These are phyloP conservation scores for Lasiurus borealis DNA, from an alignment of 2,113 vertebrate species.

Conservation along the genomic window DNA sequence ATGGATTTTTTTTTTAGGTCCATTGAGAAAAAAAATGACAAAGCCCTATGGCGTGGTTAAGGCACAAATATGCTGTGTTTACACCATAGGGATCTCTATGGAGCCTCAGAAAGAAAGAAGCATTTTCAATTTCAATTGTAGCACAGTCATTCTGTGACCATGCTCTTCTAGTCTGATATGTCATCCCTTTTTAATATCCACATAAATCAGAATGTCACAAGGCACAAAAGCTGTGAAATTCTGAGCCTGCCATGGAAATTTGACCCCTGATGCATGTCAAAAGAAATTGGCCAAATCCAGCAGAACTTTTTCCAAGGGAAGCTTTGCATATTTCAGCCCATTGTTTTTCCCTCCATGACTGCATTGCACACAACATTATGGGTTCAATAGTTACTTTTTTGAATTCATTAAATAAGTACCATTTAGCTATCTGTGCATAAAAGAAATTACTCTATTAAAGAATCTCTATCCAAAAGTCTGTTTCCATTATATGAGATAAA, in stretches of 20 bases:
- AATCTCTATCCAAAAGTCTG: not conserved
- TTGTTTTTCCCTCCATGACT: conserved; percentile 23
- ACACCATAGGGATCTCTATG: not conserved
- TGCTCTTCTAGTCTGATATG: not conserved
- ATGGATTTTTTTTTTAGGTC: not conserved
- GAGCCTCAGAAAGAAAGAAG: not conserved
- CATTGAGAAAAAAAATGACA: not conserved
- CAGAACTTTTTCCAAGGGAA: conserved; percentile 51
- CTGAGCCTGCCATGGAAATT: conserved; percentile 68
- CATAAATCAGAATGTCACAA: conserved; percentile 75
- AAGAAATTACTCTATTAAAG: conserved; percentile 55
- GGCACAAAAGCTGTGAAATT: conserved; percentile 63
- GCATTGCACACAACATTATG: not conserved
- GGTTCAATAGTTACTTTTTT: conserved; percentile 46
- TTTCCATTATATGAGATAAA: conserved; percentile 30
- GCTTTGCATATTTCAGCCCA: conserved; percentile 46
- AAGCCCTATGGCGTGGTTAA: not conserved
- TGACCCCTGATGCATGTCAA: not conserved
- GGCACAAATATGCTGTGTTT: not conserved
- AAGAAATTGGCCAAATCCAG: conserved; percentile 70
- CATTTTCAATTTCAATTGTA: not conserved
- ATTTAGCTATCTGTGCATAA: conserved; percentile 51
- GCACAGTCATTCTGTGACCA: not conserved
- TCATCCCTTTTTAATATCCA: conserved; percentile 54
- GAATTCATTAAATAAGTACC: conserved; percentile 45